Evolutionary conservation across 2,888 invertebrate species (phyloP).

Genomic region (Caenorhabditis afra): DNA sequence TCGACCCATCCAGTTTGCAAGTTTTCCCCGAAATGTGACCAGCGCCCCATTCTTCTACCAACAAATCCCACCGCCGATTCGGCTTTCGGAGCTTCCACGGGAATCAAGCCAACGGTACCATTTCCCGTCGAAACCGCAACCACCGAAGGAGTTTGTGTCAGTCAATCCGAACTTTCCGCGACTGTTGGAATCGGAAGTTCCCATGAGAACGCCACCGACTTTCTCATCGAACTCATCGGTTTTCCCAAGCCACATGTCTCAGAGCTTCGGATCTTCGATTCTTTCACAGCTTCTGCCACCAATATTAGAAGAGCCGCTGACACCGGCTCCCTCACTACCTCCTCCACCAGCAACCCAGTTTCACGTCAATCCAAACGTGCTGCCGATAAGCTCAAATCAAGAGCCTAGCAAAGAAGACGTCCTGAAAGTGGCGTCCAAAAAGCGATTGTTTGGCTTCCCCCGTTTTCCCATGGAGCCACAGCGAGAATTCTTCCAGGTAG

Average conservation of each 20-base stretch:
- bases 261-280: conserved; percentile 25
- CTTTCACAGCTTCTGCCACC: conserved; percentile 36
- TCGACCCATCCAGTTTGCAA: conserved; percentile 1
- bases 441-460: conserved; percentile 42
- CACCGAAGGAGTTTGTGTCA: conserved; percentile 3
- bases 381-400: not conserved
- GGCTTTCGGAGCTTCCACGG: conserved; percentile 14
- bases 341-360: conserved; percentile 13
- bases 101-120: conserved; percentile 16
- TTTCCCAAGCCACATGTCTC: conserved; percentile 40
- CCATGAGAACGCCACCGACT: conserved; percentile 5
- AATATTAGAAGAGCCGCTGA: conserved; percentile 24
- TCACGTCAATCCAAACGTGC: conserved; percentile 6
- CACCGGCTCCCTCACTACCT: conserved; percentile 5
- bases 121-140: conserved; percentile 3
- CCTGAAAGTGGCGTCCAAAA: conserved; percentile 36
- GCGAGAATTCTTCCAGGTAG: conserved; percentile 31
- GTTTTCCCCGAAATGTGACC: conserved; percentile 10
- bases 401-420: conserved; percentile 52
- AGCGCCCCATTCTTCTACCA: conserved; percentile 14
- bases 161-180: conserved; percentile 48
- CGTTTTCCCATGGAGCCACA: conserved; percentile 28
- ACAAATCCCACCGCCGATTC: conserved; percentile 30
- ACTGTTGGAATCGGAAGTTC: conserved; percentile 38
- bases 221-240: conserved; percentile 43